Evolutionary conservation across 2,113 vertebrate genomes (phyloP).

Genomic region (Eurystomus gularis): DNA sequence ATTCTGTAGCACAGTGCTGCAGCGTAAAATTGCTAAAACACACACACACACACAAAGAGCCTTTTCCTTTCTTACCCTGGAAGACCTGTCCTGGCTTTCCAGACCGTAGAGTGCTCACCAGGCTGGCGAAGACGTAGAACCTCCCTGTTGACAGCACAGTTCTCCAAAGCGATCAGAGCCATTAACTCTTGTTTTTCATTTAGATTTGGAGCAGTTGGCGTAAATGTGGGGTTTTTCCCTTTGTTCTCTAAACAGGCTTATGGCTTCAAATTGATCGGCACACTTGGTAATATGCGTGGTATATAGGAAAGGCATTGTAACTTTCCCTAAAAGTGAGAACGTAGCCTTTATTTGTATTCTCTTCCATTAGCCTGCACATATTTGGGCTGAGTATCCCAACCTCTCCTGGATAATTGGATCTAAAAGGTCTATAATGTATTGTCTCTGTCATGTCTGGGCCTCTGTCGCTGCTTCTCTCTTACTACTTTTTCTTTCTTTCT

Average conservation of each 20-base stretch:
- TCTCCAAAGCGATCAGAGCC: background rate
- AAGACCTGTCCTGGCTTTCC: background rate
- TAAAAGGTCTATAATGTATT: constrained; percentile 26
- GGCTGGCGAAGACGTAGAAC: background rate
- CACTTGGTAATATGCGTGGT: background rate
- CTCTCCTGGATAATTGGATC: constrained; percentile 20
- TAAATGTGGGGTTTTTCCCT: background rate
- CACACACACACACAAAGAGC: background rate
- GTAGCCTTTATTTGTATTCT: background rate
- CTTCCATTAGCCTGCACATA: background rate
- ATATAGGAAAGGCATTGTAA: background rate
- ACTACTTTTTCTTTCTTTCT: background rate
- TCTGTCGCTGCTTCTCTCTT: background rate
- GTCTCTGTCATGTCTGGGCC: background rate
- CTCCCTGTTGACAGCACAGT: background rate
- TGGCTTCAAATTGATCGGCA: background rate
- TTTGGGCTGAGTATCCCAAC: background rate
- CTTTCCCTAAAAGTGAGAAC: background rate
- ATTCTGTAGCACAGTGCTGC: background rate
- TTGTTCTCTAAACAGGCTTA: background rate
- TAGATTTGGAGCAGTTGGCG: background rate
- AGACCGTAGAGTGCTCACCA: fast-evolving
- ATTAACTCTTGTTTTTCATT: background rate
- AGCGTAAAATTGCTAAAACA: background rate
- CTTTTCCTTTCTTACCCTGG: background rate